Evolutionary conservation across 2,888 invertebrate genomes (phyloP).

Genomic region (Timandra comae): DNA sequence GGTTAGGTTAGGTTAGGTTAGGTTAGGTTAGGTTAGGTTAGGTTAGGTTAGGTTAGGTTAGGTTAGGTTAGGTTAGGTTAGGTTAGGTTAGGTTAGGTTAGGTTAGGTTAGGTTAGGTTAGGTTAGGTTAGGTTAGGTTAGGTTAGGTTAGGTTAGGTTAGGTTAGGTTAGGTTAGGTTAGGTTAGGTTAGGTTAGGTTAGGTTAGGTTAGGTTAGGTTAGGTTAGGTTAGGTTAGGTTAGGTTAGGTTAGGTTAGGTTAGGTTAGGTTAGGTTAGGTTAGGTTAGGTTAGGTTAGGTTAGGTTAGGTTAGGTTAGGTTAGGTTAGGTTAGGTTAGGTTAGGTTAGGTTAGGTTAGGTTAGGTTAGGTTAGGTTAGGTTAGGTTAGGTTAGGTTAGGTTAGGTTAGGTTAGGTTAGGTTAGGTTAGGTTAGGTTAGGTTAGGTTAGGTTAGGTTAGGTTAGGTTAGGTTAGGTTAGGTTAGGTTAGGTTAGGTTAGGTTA

Average conservation of each 20-base stretch:
- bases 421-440: conserved; percentile 16
- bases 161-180: conserved; percentile 17
- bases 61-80: conserved; percentile 19
- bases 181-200: conserved; percentile 18
- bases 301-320: conserved; percentile 17
- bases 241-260: conserved; percentile 12
- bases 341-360: conserved; percentile 15
- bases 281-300: conserved; percentile 12
- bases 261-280: conserved; percentile 5
- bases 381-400: conserved; percentile 16
- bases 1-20: conserved; percentile 2
- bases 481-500: conserved; percentile 12
- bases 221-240: conserved; percentile 14
- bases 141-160: conserved; percentile 21
- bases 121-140: conserved; percentile 22
- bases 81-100: conserved; percentile 21
- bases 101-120: conserved; percentile 20
- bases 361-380: conserved; percentile 13
- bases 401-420: conserved; percentile 16
- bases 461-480: conserved; percentile 16
- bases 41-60: conserved; percentile 12
- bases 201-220: conserved; percentile 17
- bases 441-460: conserved; percentile 20
- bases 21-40: conserved; percentile 3
- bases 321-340: conserved; percentile 21